A percentile compares a stretch with the other conserved stretches of the same genome.
These are phyloP conservation scores for Proterorhinus semilunaris DNA, from an alignment of 2,113 vertebrate species.

Conservation along the genomic window DNA sequence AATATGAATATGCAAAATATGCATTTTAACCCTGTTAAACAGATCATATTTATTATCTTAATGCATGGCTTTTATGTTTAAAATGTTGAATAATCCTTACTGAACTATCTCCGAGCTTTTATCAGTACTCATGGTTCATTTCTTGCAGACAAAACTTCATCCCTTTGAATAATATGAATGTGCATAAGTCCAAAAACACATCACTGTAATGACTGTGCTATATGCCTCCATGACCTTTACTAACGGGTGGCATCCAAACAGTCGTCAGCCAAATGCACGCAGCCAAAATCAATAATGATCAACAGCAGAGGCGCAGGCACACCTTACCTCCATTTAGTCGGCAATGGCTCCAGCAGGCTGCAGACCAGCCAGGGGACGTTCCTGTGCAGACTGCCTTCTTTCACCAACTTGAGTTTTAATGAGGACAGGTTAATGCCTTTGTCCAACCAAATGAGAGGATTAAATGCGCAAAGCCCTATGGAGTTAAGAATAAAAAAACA, in stretches of 20 bases:
- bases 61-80: too few species aligned
- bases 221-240: conserved; percentile 46
- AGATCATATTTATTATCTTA: too few species aligned
- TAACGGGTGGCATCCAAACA: conserved; percentile 40
- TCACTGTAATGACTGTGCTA: conserved; percentile 24
- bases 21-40: too few species aligned
- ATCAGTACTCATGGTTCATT: not conserved
- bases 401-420: conserved; percentile 22
- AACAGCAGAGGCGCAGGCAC: conserved; percentile 47
- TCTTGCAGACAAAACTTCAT: not conserved
- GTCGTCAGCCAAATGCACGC: conserved; percentile 47
- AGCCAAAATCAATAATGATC: conserved; percentile 61
- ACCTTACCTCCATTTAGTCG: conserved; percentile 48
- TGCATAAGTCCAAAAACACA: conserved; percentile 14
- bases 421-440: conserved; percentile 52
- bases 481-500: conserved; percentile 1
- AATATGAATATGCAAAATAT: too few species aligned
- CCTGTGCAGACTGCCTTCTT: conserved; percentile 10
- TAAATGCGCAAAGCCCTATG: conserved; percentile 18
- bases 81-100: too few species aligned
- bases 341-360: conserved; percentile 20
- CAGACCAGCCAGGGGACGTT: conserved; percentile 13
- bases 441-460: conserved; percentile 29
- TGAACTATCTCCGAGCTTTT: too few species aligned
- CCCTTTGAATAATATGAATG: not conserved